phyloP scores from a whole-genome alignment of 2,797 vertebrate genomes.

The Muscicapa comitata region DNA sequence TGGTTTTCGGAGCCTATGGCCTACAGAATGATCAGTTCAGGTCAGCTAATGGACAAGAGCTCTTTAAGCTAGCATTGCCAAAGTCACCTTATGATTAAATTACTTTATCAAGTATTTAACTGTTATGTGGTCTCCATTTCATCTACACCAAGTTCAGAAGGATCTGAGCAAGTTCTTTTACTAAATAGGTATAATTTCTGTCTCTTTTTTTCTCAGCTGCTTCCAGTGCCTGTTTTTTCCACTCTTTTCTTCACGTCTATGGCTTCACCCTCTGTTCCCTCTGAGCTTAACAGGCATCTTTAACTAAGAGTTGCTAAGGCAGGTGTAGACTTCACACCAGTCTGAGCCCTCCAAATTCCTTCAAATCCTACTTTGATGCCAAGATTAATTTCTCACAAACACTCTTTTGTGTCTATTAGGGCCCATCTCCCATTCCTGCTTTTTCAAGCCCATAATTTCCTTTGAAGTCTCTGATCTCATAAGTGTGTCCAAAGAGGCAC shows the following conservation, averaged over 20 bases:
- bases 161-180: neutral
- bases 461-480: neutral
- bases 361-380: neutral
- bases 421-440: neutral
- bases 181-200: neutral
- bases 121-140: neutral
- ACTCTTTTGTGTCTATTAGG: neutral
- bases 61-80: neutral
- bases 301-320: neutral
- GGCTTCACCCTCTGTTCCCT: neutral
- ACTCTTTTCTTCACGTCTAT: neutral
- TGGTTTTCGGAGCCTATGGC: neutral
- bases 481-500: neutral
- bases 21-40: neutral
- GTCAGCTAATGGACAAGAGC: neutral
- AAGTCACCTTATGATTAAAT: neutral
- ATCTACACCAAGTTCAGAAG: neutral
- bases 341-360: neutral
- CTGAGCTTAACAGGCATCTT: neutral
- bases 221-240: neutral
- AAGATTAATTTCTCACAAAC: neutral
- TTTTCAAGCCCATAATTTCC: neutral
- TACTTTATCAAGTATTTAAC: neutral
- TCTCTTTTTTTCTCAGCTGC: neutral
- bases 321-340: neutral